Percentiles rank a stretch among this genome's conserved stretches.
Conservation (phyloP, 1,140 invertebrate species). For the Mesaphorura yosii region DNA sequence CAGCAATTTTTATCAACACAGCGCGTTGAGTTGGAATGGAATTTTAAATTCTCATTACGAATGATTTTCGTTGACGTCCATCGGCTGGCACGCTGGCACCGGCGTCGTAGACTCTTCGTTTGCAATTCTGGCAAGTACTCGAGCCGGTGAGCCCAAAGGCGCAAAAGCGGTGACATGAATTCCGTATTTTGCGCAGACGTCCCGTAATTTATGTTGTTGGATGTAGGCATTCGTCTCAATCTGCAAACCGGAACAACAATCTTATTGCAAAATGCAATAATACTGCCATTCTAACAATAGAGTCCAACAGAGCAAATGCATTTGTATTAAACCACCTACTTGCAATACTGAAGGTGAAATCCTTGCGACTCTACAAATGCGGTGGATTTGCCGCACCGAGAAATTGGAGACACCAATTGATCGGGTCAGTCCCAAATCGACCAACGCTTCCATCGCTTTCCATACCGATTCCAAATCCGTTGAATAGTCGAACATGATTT, state of each 20-base stretch:
- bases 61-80: conserved; percentile 2
- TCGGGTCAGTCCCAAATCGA: conserved; percentile 52
- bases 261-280: neutral
- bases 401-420: conserved; percentile 49
- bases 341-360: conserved; percentile 34
- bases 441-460: conserved; percentile 71
- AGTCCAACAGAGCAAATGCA: neutral
- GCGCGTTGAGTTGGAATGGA: neutral
- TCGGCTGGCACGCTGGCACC: too few species aligned
- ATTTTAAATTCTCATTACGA: neutral
- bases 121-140: conserved; percentile 5
- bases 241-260: conserved; percentile 40
- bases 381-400: conserved; percentile 42
- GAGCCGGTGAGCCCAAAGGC: conserved; percentile 60
- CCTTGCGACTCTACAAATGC: conserved; percentile 36
- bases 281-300: neutral
- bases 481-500: conserved; percentile 34
- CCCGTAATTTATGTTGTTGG: conserved; percentile 37
- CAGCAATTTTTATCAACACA: neutral
- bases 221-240: conserved; percentile 40
- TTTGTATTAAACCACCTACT: neutral
- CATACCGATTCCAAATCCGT: conserved; percentile 81
- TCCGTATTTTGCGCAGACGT: conserved; percentile 35
- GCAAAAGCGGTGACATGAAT: conserved; percentile 64
- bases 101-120: conserved; percentile 1